A percentile compares a stretch with the other conserved stretches of the same genome.
phyloP scores from a whole-genome alignment of 2,888 invertebrate genomes.

The Drosophila recens region DNA sequence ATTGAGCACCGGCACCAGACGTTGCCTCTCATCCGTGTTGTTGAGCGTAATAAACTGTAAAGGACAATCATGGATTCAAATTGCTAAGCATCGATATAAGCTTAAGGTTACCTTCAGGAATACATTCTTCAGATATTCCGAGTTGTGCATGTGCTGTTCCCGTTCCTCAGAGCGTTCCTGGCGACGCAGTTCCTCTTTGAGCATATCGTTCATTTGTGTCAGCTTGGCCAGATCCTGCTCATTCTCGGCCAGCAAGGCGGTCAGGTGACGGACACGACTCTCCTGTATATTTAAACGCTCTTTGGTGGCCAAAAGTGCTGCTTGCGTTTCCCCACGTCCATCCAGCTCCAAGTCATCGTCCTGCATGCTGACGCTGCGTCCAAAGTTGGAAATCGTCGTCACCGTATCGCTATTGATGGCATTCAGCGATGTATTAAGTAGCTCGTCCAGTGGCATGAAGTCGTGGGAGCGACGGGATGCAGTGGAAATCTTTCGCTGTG shows the following conservation, averaged over 20 bases:
- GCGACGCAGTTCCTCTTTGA: constrained; percentile 96
- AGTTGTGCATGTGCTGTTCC: constrained; percentile 93
- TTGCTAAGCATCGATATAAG: not conserved
- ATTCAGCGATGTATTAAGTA: constrained; percentile 86
- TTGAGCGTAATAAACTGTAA: constrained; percentile 94
- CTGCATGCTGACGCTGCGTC: constrained; percentile 66
- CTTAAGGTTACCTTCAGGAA: constrained; percentile 91
- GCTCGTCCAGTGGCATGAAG: constrained; percentile 88
- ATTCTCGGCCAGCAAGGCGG: constrained; percentile 91
- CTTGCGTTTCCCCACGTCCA: constrained; percentile 60
- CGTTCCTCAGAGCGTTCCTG: constrained; percentile 93
- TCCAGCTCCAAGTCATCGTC: constrained; percentile 56
- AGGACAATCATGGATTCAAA: not conserved
- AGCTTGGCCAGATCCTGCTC: constrained; percentile 96
- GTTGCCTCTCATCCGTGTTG: constrained; percentile 93
- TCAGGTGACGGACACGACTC: constrained; percentile 87
- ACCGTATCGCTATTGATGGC: constrained; percentile 82
- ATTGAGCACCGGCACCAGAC: constrained; percentile 96
- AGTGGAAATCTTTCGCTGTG: constrained; percentile 81
- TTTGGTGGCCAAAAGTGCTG: constrained; percentile 82
- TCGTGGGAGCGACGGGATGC: constrained; percentile 83
- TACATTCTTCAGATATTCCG: constrained; percentile 98
- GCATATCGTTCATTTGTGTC: constrained; percentile 93
- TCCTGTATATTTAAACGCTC: constrained; percentile 83
- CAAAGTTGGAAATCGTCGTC: constrained; percentile 69